Evolutionary conservation across 2,888 invertebrate genomes (phyloP), one percentile per base, ranked within the genome.

Genomic region (Campopleginae sp.): DNA sequence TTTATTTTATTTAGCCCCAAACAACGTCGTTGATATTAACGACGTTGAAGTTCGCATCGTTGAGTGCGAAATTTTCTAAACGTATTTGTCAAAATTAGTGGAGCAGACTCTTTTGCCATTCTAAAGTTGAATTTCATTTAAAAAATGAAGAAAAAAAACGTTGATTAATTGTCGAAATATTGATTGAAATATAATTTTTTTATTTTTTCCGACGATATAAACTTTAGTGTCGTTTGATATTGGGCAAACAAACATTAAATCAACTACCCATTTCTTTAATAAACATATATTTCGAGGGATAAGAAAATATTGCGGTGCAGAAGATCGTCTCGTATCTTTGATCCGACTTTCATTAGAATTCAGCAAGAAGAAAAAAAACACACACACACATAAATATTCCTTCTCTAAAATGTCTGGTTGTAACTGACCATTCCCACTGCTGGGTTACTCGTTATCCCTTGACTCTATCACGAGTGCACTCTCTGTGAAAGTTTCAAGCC

Each of bases 371-470:
- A 38, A 38, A 38, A 38, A 38, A 38, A 38, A 38, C 2, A 8
- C 1, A 38, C 2, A 8, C 1, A 38, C 38, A 38, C 10, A 10
- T 4, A 38, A 58, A 27, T 27, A 58, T 58, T 14, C 5, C 27
- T 58, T 14, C 58, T 4, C 8, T 27, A 58, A 58, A 58, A 27
- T 14, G 58, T 58, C 27, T 58, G 58, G 1, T 27, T 27, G 23
- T 27, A 14, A 27, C 58, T 58, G 58, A 27, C 58, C 58, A 27
- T 58, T 27, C 27, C 58, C 58, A 58, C 27, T 58, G 58, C 27
- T 58, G 58, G 58, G 58, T 58, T 27, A 27, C 27, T 58, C 58
- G 27, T 58, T 58, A 27, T 58, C 27, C 23, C 58, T 58, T 27
- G 58, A 58, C 58, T 58, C 14, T 4, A 51, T 19, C 19, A 17